Conservation (phyloP, 2,797 vertebrate genomes). For the Eulemur rubriventer region DNA sequence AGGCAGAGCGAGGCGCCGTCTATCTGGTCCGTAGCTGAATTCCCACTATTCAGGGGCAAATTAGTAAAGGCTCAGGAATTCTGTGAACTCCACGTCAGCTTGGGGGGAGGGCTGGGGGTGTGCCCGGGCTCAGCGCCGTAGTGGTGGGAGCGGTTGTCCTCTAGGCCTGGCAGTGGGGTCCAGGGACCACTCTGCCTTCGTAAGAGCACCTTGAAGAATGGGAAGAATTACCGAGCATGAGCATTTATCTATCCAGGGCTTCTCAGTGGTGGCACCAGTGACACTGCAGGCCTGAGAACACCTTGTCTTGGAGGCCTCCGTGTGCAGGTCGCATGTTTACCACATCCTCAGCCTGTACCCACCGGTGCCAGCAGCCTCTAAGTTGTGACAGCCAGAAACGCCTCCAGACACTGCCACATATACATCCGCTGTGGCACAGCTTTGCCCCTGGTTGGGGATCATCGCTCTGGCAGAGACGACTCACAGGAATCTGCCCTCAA, state of each 20-base stretch:
- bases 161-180: accelerated
- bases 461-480: neutral
- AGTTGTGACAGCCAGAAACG: no score
- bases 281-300: accelerated
- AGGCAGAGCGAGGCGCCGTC: neutral
- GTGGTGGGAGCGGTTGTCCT: neutral
- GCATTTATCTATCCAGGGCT: accelerated
- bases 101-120: accelerated
- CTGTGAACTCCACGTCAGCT: accelerated
- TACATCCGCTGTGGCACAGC: no score
- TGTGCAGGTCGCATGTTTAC: accelerated
- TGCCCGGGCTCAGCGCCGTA: accelerated
- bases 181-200: neutral
- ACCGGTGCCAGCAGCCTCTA: accelerated
- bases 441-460: neutral
- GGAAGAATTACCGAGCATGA: neutral
- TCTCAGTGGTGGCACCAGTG: neutral
- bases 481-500: neutral
- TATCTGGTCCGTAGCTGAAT: neutral
- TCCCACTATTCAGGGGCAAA: neutral
- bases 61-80: neutral
- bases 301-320: neutral
- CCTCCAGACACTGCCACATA: neutral
- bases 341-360: neutral
- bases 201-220: neutral